Base-by-base conservation (phyloP, 2,888 invertebrate genomes). In the Acronicta psi region DNA sequence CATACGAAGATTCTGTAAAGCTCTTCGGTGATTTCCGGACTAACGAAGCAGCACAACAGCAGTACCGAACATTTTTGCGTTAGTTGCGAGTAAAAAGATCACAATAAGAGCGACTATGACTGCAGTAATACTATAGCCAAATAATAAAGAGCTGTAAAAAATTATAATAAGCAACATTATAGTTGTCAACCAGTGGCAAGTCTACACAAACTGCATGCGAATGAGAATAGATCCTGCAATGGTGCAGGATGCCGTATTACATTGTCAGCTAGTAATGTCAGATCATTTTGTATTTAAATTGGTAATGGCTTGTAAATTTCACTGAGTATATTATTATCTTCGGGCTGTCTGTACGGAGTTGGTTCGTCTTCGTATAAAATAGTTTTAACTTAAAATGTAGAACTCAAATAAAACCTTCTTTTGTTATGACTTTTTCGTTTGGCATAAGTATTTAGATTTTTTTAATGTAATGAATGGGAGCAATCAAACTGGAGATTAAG, bases 251-350 rank as follows among this genome's bases (percentile, higher is more conserved):
- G 47, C 38, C 50, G 38, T 73, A 53, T 57, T 70, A 65, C 73
- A 75, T 64, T 81, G 81, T 79, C 73, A 64, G 54, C 64, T 75
- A 43, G 60, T 76, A 78, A 80, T 71, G 69, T 74, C 56, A 60
- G 34, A 68, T 61, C 67, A 74, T 77, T 77, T 79, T 62, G 69
- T 71, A 76, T 73, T 76, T 73, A 73, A 75, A 81, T 79, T 80
- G 75, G 66, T 67, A 71, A 74, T 71, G 71, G 57, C 59, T 75
- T 73, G 69, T 74, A 65, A 72, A 64, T 58, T 58, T 62, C 34
- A 29, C 55, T 29, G 49, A 49, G 41, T 34, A 11, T 55, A 61
- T 51, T 60, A 60, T 57, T 62, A 53, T 29, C 38, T n/a, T 34
- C 34, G 3, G n/a, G 23, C 49, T 42, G 31, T 14, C 49, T 42